These are phyloP conservation scores for Trichomalopsis sarcophagae DNA, from an alignment of 1,140 invertebrate species.

Conservation along the genomic window DNA sequence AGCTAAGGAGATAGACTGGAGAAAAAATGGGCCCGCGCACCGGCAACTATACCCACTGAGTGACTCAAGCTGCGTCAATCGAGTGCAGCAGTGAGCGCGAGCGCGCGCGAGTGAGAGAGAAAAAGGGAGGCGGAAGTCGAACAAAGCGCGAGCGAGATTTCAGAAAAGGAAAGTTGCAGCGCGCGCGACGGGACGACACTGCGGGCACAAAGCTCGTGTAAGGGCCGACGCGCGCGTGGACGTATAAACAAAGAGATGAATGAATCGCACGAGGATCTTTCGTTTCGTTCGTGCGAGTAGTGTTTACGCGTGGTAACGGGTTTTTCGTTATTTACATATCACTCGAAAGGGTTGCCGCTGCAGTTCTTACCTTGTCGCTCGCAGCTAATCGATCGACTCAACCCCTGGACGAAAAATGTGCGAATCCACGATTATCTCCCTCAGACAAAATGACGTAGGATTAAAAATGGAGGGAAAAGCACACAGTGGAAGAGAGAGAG, in stretches of 20 bases:
- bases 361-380: too few species aligned
- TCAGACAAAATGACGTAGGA: not conserved
- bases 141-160: constrained; percentile 40
- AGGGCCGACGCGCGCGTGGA: not conserved
- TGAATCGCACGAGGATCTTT: not conserved
- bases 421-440: too few species aligned
- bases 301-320: not conserved
- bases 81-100: not conserved
- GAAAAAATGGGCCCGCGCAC: constrained; percentile 17
- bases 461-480: not conserved
- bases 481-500: too few species aligned
- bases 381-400: too few species aligned
- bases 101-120: not conserved
- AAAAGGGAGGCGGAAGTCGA: constrained; percentile 47
- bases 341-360: not conserved
- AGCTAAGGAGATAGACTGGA: not conserved
- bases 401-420: too few species aligned
- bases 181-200: not conserved
- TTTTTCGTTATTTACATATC: not conserved
- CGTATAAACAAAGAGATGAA: not conserved
- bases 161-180: constrained; percentile 48
- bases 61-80: constrained; percentile 46
- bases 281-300: too few species aligned
- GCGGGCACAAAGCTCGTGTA: not conserved
- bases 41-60: not conserved